Conservation (phyloP, 2,888 invertebrate genomes). For the Melanophora roralis region DNA sequence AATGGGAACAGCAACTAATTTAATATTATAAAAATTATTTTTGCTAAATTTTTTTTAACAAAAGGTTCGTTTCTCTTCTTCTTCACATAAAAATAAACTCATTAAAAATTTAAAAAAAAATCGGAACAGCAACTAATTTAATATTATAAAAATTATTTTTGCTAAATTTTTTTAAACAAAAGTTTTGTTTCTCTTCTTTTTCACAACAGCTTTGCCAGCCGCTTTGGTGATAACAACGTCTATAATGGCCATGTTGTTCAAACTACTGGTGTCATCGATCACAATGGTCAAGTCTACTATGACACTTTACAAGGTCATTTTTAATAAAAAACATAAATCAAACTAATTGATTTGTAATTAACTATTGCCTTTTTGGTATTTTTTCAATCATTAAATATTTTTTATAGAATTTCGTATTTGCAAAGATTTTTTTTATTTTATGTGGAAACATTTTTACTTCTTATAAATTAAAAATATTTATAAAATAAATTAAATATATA, state of each 20-base stretch:
- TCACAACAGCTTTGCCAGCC: constrained; percentile 58
- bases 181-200: neutral
- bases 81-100: no score
- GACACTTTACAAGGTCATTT: constrained; percentile 48
- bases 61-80: no score
- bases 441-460: no score
- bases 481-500: no score
- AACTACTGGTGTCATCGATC: constrained; percentile 61
- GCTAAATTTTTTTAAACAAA: neutral
- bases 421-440: no score
- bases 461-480: no score
- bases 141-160: neutral
- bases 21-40: no score
- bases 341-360: neutral
- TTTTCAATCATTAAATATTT: neutral
- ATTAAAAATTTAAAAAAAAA: no score
- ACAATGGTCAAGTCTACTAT: constrained; percentile 54
- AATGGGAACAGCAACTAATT: no score
- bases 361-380: neutral
- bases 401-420: neutral
- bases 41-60: neutral
- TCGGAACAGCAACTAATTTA: no score
- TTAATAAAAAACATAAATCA: constrained; percentile 10
- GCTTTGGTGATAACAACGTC: constrained; percentile 50
- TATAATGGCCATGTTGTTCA: constrained; percentile 59